These are phyloP conservation scores for Psilanteris sp. DNA, from an alignment of 1,140 invertebrate genomes.

Conservation along the genomic window DNA sequence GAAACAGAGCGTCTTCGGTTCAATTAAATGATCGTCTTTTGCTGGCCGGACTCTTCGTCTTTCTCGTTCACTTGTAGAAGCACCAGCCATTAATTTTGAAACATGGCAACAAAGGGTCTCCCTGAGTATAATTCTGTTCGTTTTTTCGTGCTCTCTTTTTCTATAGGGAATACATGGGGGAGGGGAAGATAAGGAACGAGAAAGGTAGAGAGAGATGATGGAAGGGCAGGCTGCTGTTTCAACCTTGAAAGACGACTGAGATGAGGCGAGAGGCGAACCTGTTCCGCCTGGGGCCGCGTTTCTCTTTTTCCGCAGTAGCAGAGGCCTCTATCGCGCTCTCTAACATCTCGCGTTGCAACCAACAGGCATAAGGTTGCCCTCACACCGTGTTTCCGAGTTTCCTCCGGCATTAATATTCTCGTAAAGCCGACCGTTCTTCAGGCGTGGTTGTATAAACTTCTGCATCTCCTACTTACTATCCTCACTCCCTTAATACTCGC, in stretches of 20 bases:
- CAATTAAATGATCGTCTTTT: slow-evolving; percentile 73
- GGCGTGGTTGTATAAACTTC: slow-evolving; percentile 62
- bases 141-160: slow-evolving; percentile 47
- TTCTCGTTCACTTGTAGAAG: slow-evolving; percentile 38
- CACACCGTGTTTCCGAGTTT: slow-evolving; percentile 56
- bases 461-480: slow-evolving; percentile 37
- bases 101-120: slow-evolving; percentile 75
- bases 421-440: slow-evolving; percentile 63
- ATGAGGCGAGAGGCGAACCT: slow-evolving; percentile 67
- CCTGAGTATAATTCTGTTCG: slow-evolving; percentile 63
- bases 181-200: slow-evolving; percentile 11
- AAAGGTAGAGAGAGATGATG: slow-evolving; percentile 21
- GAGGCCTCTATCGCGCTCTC: slow-evolving; percentile 64
- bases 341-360: slow-evolving; percentile 48
- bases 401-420: slow-evolving; percentile 69
- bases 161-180: neutral
- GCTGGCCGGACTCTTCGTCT: slow-evolving; percentile 45
- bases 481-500: slow-evolving; percentile 16
- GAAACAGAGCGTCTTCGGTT: slow-evolving; percentile 63
- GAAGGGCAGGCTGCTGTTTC: slow-evolving; percentile 44
- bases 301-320: slow-evolving; percentile 75
- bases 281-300: slow-evolving; percentile 72
- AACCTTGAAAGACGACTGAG: slow-evolving; percentile 48
- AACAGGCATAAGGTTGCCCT: slow-evolving; percentile 59
- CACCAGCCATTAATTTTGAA: slow-evolving; percentile 75